Evolutionary conservation across 2,797 vertebrate species (phyloP).

Genomic region (Lithobates sylvaticus): DNA sequence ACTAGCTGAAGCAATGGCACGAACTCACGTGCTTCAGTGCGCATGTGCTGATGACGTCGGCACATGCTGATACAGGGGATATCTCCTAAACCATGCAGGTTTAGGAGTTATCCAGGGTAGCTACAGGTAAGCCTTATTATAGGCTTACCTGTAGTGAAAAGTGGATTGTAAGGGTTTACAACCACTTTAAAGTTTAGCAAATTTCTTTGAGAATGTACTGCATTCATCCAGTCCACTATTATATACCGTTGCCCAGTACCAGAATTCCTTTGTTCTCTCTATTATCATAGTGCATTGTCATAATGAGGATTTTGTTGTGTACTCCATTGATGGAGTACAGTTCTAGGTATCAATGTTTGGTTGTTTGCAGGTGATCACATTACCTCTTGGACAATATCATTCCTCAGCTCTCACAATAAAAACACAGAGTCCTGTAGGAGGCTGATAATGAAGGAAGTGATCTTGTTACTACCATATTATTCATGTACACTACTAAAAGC

Average conservation of each 20-base stretch:
- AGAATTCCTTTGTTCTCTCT: background rate
- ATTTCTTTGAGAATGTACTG: background rate
- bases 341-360: conserved; percentile 39
- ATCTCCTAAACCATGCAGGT: no score
- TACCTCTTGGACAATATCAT: conserved; percentile 45
- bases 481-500: conserved; percentile 25
- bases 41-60: no score
- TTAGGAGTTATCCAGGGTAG: no score
- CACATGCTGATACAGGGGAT: no score
- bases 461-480: conserved; percentile 54
- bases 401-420: conserved; percentile 46
- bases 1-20: no score
- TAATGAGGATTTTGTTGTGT: background rate
- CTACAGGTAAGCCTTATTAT: no score
- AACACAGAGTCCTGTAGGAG: conserved; percentile 34
- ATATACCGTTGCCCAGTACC: background rate
- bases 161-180: no score
- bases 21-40: no score
- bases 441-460: conserved; percentile 27
- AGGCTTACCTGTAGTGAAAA: no score
- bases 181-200: background rate
- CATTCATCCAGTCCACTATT: background rate
- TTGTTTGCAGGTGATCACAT: conserved; percentile 37
- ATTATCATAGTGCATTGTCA: background rate
- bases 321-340: conserved; percentile 8